phyloP scores from a whole-genome alignment of 2,113 vertebrate genomes.

The Austrofundulus limnaeus region DNA sequence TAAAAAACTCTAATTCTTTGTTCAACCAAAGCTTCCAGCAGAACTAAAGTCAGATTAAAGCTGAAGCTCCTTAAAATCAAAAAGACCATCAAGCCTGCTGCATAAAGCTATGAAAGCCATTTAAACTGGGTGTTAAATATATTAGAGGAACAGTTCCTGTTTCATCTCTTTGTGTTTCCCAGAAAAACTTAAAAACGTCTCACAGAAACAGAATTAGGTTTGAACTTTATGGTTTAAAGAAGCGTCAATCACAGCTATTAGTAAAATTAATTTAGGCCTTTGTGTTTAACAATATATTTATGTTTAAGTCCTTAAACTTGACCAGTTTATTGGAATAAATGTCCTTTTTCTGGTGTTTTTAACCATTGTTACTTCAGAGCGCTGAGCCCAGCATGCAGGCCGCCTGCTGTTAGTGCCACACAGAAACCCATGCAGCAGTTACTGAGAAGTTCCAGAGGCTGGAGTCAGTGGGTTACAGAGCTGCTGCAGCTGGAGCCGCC shows the following conservation, averaged over 20 bases:
- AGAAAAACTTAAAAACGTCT: not conserved
- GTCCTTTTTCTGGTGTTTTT: not conserved
- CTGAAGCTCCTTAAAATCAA: not conserved
- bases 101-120: too few relatives aligned
- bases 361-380: not conserved
- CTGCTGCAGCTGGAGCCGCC: not conserved
- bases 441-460: not conserved
- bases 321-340: too few relatives aligned
- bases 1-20: too few relatives aligned
- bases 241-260: too few relatives aligned
- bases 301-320: too few relatives aligned
- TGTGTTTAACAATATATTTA: too few relatives aligned
- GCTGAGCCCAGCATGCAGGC: constrained; percentile 8
- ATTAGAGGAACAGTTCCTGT: not conserved
- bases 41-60: not conserved
- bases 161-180: not conserved
- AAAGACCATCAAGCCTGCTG: too few relatives aligned
- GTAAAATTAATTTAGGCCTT: too few relatives aligned
- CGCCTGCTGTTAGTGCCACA: constrained; percentile 28
- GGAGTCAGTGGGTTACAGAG: constrained; percentile 19
- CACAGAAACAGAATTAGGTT: too few relatives aligned
- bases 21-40: too few relatives aligned
- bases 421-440: constrained; percentile 22
- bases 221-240: too few relatives aligned
- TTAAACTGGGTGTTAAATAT: too few relatives aligned